Evolutionary conservation across 2,797 vertebrate genomes (phyloP).

Genomic region (Siniperca scherzeri): DNA sequence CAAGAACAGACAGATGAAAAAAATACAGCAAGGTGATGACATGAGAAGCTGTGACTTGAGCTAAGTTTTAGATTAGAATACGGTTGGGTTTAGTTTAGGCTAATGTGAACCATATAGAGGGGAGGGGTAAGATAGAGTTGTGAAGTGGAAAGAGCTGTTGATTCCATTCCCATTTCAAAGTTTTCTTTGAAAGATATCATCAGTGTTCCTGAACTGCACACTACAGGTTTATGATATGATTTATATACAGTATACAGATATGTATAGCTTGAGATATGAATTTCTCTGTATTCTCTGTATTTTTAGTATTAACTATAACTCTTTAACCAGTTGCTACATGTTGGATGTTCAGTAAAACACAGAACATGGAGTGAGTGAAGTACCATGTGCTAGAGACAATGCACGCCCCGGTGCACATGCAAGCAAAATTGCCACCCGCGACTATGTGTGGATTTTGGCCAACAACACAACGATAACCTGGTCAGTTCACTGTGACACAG

Average conservation of each 20-base stretch:
- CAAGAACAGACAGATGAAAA: slow-evolving; percentile 12
- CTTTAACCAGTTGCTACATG: neutral
- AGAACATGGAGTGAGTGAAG: neutral
- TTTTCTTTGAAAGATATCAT: neutral
- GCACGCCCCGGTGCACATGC: neutral
- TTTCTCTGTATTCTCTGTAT: neutral
- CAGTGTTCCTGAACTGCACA: neutral
- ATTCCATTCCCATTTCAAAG: neutral
- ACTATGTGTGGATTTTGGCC: neutral
- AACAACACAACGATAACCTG: neutral
- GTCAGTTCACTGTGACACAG: no score
- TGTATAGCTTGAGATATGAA: neutral
- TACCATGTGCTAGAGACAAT: neutral
- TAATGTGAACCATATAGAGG: neutral
- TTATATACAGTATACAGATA: neutral
- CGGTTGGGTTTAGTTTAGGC: neutral
- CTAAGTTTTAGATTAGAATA: slow-evolving; percentile 17
- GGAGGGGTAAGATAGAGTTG: neutral
- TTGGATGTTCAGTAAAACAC: neutral
- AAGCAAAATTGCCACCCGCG: no score
- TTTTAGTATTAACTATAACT: neutral
- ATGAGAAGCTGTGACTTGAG: neutral
- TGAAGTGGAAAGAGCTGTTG: slow-evolving; percentile 4
- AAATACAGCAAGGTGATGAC: slow-evolving; percentile 23
- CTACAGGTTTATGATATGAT: neutral